Conservation (phyloP, 53 echinoderm and acorn worm genomes). For the Zoroaster sp. region DNA sequence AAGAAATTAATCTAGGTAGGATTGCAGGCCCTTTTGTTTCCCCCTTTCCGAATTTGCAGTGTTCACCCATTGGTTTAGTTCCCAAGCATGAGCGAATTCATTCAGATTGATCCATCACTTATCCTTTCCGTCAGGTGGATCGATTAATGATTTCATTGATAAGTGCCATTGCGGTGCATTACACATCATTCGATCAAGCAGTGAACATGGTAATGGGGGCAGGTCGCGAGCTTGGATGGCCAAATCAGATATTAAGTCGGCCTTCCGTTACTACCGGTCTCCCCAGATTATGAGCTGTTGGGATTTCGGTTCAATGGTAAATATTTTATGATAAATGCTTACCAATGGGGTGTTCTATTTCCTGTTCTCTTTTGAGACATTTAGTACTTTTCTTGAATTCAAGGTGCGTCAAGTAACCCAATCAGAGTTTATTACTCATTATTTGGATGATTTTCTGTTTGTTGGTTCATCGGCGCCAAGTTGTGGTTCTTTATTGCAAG, state of each 20-base stretch:
- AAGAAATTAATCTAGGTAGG: constrained; percentile 7
- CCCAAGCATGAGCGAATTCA: constrained; percentile 35
- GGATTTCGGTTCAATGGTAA: too few species aligned
- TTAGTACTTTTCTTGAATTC: constrained; percentile 43
- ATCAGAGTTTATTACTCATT: constrained; percentile 22
- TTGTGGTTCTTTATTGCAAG: not conserved
- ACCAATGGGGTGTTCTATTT: constrained; percentile 48
- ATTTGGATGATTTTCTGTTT: constrained; percentile 54
- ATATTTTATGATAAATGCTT: constrained; percentile 59
- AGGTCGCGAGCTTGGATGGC: constrained; percentile 25
- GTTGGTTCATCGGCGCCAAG: not conserved
- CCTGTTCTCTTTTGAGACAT: constrained; percentile 38
- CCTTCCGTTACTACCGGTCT: constrained; percentile 12
- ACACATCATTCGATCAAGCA: constrained; percentile 12
- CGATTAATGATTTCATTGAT: constrained; percentile 4
- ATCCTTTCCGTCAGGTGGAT: constrained; percentile 6
- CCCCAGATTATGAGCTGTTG: constrained; percentile 2
- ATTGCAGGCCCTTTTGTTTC: constrained; percentile 21
- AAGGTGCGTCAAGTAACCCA: not conserved
- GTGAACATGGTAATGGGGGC: not conserved
- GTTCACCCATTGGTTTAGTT: constrained; percentile 41
- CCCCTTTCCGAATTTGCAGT: constrained; percentile 5
- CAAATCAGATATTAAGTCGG: constrained; percentile 36
- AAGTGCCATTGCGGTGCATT: not conserved
- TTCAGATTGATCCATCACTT: constrained; percentile 19